These are phyloP conservation scores for Melieria crassipennis DNA, from an alignment of 2,888 invertebrate genomes.

Conservation along the genomic window DNA sequence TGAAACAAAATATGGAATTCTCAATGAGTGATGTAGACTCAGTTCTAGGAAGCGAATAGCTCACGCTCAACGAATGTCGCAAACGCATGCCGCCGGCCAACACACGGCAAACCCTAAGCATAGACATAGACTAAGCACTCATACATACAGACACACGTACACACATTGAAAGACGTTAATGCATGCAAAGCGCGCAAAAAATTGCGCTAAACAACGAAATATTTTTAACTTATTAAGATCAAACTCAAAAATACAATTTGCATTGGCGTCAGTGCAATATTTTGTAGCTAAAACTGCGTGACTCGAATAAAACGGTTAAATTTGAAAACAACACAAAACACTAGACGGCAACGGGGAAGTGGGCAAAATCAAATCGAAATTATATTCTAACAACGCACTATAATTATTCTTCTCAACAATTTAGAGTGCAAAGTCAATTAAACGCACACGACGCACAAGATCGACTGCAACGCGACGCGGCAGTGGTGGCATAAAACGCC, in stretches of 20 bases:
- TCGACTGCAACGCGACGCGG: background rate
- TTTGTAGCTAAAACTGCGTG: constrained; percentile 9
- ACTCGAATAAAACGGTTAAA: constrained; percentile 24
- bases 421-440: constrained; percentile 25
- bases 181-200: background rate
- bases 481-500: constrained; percentile 12
- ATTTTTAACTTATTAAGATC: background rate
- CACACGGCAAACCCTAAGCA: background rate
- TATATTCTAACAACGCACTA: background rate
- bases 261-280: too few relatives aligned
- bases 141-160: background rate
- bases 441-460: constrained; percentile 14
- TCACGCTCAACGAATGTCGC: background rate
- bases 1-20: background rate
- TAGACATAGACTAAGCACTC: background rate
- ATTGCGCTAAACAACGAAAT: background rate
- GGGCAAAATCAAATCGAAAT: background rate
- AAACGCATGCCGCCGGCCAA: too few relatives aligned
- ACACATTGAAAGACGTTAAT: background rate
- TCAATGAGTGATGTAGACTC: background rate
- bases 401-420: constrained; percentile 16
- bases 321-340: background rate
- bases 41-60: background rate
- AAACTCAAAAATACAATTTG: too few relatives aligned
- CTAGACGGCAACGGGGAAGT: background rate